Conservation (phyloP, 2,888 invertebrate genomes). For the Cantharis nigra region DNA sequence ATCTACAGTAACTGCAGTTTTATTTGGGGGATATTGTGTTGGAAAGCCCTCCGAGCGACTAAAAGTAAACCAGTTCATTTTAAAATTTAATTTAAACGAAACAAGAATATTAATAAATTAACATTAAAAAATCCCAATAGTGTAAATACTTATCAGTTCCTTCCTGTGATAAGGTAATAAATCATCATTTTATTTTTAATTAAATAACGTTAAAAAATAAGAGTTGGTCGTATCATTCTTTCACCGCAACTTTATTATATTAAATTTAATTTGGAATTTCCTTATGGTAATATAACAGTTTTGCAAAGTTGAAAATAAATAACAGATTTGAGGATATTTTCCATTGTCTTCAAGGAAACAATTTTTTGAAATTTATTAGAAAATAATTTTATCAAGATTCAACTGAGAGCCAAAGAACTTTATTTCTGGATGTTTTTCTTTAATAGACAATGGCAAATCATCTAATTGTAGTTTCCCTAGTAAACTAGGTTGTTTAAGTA, state of each 20-base stretch:
- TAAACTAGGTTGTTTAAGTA: no score
- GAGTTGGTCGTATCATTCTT: neutral
- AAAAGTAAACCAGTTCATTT: slow-evolving; percentile 35
- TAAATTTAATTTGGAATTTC: neutral
- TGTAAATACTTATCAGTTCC: slow-evolving; percentile 4
- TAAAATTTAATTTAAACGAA: neutral
- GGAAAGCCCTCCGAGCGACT: slow-evolving; percentile 54
- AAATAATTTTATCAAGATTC: no score
- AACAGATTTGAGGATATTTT: no score
- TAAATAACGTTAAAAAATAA: neutral
- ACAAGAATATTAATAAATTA: neutral
- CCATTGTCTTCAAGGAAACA: no score
- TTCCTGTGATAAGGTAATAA: slow-evolving; percentile 18
- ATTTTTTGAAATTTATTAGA: no score
- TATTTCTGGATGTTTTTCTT: no score
- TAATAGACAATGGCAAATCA: no score
- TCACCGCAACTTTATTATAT: neutral
- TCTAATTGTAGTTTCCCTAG: no score
- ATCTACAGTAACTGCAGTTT: slow-evolving; percentile 55
- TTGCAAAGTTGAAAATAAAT: no score
- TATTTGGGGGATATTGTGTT: slow-evolving; percentile 50
- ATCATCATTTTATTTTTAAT: neutral
- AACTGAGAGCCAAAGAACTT: no score
- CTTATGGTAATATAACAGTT: no score
- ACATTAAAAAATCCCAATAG: slow-evolving; percentile 1